A percentile compares a stretch with the other conserved stretches of the same genome.
phyloP scores from a whole-genome alignment of 2,797 vertebrate species.

The Synaphobranchus kaupii region DNA sequence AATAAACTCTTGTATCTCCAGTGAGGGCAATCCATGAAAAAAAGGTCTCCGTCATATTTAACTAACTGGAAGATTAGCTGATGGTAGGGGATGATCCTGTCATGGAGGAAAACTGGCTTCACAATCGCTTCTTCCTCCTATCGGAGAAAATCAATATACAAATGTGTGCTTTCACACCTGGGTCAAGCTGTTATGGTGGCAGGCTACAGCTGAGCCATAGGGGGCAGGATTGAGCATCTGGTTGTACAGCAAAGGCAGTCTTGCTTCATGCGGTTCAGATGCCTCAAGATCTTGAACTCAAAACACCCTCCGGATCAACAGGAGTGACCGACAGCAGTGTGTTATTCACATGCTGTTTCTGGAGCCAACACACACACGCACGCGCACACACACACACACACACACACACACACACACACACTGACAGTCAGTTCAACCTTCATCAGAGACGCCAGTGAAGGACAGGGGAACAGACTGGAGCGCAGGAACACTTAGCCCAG shows the following conservation, averaged over 20 bases:
- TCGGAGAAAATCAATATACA: background rate
- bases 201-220: background rate
- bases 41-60: background rate
- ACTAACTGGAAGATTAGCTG: background rate
- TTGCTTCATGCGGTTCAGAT: background rate
- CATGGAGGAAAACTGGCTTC: background rate
- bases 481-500: too few species aligned
- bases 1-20: background rate
- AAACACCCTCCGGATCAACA: background rate
- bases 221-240: background rate
- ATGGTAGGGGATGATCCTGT: slow-evolving; percentile 9
- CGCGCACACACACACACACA: background rate
- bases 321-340: background rate
- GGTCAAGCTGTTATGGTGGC: background rate
- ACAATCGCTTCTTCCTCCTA: background rate
- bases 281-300: background rate
- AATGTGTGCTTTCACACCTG: background rate
- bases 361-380: background rate
- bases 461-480: background rate
- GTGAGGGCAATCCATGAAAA: background rate
- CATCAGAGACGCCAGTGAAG: background rate
- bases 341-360: background rate
- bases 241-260: background rate
- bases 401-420: background rate
- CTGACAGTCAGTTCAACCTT: background rate